These are phyloP conservation scores for Lepidurus packardi DNA, from an alignment of 1,140 invertebrate genomes.

Conservation along the genomic window DNA sequence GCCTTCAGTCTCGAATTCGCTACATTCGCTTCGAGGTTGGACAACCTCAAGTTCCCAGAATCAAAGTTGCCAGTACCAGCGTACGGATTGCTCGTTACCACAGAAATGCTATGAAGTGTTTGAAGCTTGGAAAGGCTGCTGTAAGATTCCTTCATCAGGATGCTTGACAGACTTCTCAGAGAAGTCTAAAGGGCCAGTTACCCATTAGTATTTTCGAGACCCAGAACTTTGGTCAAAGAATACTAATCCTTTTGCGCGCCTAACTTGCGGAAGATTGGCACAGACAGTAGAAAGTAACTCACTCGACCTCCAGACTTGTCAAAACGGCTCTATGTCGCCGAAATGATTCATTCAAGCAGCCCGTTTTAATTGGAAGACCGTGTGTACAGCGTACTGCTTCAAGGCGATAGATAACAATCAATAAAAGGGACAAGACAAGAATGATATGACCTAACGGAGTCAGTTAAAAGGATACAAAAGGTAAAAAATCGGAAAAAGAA, in stretches of 20 bases:
- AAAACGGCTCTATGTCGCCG: neutral
- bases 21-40: neutral
- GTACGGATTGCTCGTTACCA: too few species aligned
- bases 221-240: neutral
- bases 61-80: too few species aligned
- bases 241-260: neutral
- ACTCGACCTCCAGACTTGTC: neutral
- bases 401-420: slow-evolving; percentile 12
- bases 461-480: too few species aligned
- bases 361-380: neutral
- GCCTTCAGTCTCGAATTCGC: neutral
- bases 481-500: too few species aligned
- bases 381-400: neutral
- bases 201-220: neutral
- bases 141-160: neutral
- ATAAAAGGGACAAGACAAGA: neutral
- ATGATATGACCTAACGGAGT: too few species aligned
- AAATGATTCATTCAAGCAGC: neutral
- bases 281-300: neutral
- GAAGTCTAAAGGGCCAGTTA: neutral
- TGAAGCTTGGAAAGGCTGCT: neutral
- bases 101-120: too few species aligned
- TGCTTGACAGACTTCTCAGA: neutral
- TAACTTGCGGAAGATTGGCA: slow-evolving; percentile 18
- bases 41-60: too few species aligned